Evolutionary conservation across 2,113 vertebrate genomes (phyloP).

Genomic region (Otus sunia): DNA sequence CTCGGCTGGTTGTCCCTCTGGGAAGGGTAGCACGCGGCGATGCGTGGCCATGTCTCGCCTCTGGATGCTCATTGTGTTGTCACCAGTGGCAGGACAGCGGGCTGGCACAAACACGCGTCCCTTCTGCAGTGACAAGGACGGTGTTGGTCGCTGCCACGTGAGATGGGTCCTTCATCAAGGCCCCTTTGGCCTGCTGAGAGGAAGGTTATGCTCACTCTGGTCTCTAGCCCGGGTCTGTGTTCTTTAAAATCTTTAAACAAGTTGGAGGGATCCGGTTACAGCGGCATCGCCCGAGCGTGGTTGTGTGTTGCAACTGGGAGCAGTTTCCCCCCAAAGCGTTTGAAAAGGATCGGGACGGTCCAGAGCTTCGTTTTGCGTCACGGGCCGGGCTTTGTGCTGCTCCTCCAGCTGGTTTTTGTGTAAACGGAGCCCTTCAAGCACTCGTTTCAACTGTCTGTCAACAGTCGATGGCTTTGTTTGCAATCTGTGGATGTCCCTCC

Average conservation of each 20-base stretch:
- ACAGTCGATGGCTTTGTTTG: background rate
- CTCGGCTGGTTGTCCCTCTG: background rate
- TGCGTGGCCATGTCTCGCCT: accelerated
- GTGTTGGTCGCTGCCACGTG: accelerated
- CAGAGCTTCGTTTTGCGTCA: background rate
- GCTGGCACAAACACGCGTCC: accelerated
- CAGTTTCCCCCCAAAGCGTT: background rate
- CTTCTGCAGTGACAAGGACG: accelerated
- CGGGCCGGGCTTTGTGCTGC: background rate
- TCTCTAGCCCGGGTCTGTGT: background rate
- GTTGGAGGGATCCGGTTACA: background rate
- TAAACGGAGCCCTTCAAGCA: background rate
- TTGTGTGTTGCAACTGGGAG: background rate
- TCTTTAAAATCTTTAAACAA: background rate
- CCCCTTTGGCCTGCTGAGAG: background rate
- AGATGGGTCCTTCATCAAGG: background rate
- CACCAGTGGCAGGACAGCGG: background rate
- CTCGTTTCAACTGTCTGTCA: background rate
- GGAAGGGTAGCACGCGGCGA: background rate
- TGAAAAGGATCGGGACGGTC: background rate
- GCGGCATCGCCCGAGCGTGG: accelerated
- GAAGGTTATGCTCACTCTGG: accelerated
- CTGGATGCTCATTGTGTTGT: accelerated
- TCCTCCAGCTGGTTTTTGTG: background rate
- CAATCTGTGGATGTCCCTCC: background rate